A percentile compares a stretch with the other conserved stretches of the same genome.
Conservation (phyloP, 2,113 vertebrate species). For the Atherinomorus stipes region DNA sequence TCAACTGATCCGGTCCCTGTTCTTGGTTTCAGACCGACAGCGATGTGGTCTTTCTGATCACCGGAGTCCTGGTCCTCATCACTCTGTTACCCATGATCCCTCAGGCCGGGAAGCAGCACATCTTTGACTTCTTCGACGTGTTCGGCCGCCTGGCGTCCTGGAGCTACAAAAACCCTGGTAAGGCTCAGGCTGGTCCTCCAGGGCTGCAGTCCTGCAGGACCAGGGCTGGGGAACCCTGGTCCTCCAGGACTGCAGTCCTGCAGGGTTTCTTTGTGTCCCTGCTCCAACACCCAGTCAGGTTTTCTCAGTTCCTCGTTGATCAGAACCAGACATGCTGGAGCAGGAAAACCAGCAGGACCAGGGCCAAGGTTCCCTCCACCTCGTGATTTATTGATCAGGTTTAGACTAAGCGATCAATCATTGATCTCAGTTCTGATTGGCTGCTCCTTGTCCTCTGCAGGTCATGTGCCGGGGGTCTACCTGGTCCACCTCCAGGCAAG, state of each 20-base stretch:
- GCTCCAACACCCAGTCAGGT: too few species aligned
- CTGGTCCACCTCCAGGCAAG: conserved; percentile 95
- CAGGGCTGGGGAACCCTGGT: too few species aligned
- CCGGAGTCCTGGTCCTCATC: conserved; percentile 94
- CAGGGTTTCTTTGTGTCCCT: too few species aligned
- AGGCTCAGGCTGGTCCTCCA: too few species aligned
- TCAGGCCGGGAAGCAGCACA: conserved; percentile 93
- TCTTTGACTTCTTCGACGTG: conserved; percentile 97
- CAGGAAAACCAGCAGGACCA: too few species aligned
- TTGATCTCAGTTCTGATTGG: conserved; percentile 13
- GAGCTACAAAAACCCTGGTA: conserved; percentile 92
- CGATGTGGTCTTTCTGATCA: conserved; percentile 91
- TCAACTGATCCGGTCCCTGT: neutral
- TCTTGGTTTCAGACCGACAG: conserved; percentile 86
- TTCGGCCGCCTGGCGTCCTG: conserved; percentile 95
- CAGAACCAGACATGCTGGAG: too few species aligned
- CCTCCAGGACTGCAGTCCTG: too few species aligned
- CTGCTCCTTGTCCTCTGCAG: conserved; percentile 66
- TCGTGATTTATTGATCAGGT: too few species aligned
- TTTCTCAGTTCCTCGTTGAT: too few species aligned
- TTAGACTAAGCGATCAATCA: too few species aligned
- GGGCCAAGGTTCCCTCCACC: too few species aligned
- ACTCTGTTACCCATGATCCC: conserved; percentile 97
- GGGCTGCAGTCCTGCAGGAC: too few species aligned
- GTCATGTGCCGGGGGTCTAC: conserved; percentile 86